phyloP scores from a whole-genome alignment of 2,113 vertebrate genomes.

The Cyrtonyx montezumae region DNA sequence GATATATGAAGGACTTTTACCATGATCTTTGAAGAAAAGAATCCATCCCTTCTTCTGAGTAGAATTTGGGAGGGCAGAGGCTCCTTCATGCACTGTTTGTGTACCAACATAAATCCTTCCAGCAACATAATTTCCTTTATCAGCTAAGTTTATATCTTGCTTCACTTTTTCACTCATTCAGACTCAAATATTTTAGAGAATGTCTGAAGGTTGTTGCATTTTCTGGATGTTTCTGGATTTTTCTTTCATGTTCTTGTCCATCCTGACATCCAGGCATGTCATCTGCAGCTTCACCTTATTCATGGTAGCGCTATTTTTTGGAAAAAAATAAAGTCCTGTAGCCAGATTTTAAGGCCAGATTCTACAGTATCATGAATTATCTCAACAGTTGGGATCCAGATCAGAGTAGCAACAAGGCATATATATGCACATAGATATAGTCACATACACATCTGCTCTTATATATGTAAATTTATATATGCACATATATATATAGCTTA shows the following conservation, averaged over 20 bases:
- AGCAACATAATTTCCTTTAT: neutral
- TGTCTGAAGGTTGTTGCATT: neutral
- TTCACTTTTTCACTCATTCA: neutral
- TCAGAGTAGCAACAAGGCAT: neutral
- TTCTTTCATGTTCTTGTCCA: neutral
- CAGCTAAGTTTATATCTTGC: neutral
- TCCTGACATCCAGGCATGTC: neutral
- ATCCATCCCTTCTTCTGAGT: neutral
- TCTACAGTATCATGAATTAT: slow-evolving; percentile 1
- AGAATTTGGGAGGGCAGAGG: neutral
- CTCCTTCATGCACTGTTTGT: neutral
- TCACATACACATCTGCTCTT: neutral
- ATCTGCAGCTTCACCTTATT: neutral
- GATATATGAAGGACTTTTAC: neutral
- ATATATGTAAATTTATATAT: neutral
- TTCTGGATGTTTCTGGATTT: neutral
- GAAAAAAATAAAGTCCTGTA: neutral
- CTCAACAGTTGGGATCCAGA: neutral
- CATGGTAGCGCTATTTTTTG: neutral
- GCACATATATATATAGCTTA: neutral
- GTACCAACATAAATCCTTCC: neutral
- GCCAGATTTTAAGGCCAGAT: neutral
- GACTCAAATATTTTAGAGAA: neutral
- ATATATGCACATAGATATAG: neutral
- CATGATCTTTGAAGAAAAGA: neutral